A percentile compares a stretch with the other conserved stretches of the same genome.
Evolutionary conservation across 1,140 invertebrate species (phyloP).

Genomic region (Mamestra configurata): DNA sequence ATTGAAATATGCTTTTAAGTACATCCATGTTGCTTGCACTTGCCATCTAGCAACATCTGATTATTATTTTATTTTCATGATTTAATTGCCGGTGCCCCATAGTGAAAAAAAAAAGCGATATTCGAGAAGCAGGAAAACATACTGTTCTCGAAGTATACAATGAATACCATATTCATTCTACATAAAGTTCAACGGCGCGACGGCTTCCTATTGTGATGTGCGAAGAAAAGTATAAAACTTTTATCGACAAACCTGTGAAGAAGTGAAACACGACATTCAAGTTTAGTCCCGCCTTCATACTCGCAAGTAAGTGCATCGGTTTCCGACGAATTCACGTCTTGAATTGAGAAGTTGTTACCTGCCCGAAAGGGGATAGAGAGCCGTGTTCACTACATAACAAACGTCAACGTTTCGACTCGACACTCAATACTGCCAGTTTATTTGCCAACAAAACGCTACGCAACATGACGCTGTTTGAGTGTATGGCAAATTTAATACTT

Average conservation of each 20-base stretch:
- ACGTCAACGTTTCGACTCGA: slow-evolving; percentile 39
- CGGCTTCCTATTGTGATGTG: background rate
- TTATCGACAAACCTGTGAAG: slow-evolving; percentile 28
- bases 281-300: slow-evolving; percentile 5
- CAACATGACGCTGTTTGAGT: background rate
- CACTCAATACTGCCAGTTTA: slow-evolving; percentile 36
- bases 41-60: too few species aligned
- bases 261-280: slow-evolving; percentile 15
- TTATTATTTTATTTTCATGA: too few species aligned
- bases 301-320: slow-evolving; percentile 24
- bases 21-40: too few species aligned
- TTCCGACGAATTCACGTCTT: slow-evolving; percentile 37
- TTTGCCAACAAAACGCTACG: slow-evolving; percentile 13
- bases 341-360: slow-evolving; percentile 56
- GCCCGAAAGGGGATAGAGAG: slow-evolving; percentile 14
- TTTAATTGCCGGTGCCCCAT: too few species aligned
- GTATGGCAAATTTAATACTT: background rate
- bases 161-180: background rate
- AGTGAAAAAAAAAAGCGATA: too few species aligned
- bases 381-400: slow-evolving; percentile 42
- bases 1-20: too few species aligned
- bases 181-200: background rate
- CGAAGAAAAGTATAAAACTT: slow-evolving; percentile 20
- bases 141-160: too few species aligned
- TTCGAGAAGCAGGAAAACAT: too few species aligned